Percentiles rank a stretch among this genome's conserved stretches.
Evolutionary conservation across 64 coral and sea anemone species (phyloP).

Genomic region (Catalaphyllia jardinei): DNA sequence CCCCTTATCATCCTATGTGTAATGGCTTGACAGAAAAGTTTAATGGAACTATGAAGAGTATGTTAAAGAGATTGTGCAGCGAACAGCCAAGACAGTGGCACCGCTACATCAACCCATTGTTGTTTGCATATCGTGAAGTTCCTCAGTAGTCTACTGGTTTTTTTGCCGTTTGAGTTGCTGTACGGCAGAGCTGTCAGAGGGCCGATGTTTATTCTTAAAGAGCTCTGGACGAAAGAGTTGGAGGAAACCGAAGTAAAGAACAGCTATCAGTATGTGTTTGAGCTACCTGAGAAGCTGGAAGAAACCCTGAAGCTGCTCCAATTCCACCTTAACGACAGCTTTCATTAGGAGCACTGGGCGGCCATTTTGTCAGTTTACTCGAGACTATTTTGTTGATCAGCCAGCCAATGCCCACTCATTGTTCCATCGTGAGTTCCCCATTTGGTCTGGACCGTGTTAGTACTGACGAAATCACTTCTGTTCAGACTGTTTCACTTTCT

Average conservation of each 20-base stretch:
- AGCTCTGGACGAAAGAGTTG: slow-evolving; percentile 42
- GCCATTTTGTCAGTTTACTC: too few species aligned
- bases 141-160: slow-evolving; percentile 54
- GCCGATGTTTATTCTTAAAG: slow-evolving; percentile 25
- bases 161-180: slow-evolving; percentile 21
- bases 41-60: slow-evolving; percentile 45
- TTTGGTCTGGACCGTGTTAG: too few species aligned
- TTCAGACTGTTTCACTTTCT: too few species aligned
- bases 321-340: too few species aligned
- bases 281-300: too few species aligned
- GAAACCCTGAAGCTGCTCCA: too few species aligned
- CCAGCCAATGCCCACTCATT: too few species aligned
- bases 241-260: not conserved
- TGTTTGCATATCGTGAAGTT: slow-evolving; percentile 64
- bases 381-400: too few species aligned
- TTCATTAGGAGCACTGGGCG: too few species aligned
- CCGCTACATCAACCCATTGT: slow-evolving; percentile 27
- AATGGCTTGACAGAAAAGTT: slow-evolving; percentile 57
- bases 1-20: slow-evolving; percentile 63
- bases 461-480: too few species aligned
- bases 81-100: slow-evolving; percentile 9
- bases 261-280: too few species aligned
- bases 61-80: slow-evolving; percentile 13
- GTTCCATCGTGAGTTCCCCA: too few species aligned
- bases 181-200: slow-evolving; percentile 36